phyloP scores from a whole-genome alignment of 2,888 invertebrate species.

The Diadegma fenestrale region DNA sequence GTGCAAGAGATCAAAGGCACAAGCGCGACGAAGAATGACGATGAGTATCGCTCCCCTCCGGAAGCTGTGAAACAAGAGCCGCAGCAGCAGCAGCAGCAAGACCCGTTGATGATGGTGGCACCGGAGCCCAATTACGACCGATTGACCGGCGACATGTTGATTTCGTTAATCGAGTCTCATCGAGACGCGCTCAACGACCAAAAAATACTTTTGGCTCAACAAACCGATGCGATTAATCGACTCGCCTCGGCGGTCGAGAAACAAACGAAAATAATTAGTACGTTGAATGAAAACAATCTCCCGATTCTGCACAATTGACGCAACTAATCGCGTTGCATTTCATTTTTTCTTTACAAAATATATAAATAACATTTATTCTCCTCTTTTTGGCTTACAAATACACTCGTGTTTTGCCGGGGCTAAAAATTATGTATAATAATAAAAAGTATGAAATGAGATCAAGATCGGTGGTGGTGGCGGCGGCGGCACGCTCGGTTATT shows the following conservation, averaged over 20 bases:
- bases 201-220: slow-evolving; percentile 34
- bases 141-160: slow-evolving; percentile 33
- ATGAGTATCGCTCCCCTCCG: too few species aligned
- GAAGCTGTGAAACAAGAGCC: too few species aligned
- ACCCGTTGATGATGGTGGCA: too few species aligned
- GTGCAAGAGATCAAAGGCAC: too few species aligned
- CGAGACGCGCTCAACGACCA: slow-evolving; percentile 57
- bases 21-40: too few species aligned
- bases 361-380: slow-evolving; percentile 62
- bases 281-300: slow-evolving; percentile 30
- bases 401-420: slow-evolving; percentile 33
- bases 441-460: slow-evolving; percentile 66
- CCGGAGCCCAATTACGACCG: slow-evolving; percentile 7
- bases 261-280: slow-evolving; percentile 58
- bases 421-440: slow-evolving; percentile 53
- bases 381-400: slow-evolving; percentile 58
- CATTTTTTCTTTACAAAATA: slow-evolving; percentile 43
- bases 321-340: neutral
- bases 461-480: neutral
- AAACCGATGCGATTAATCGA: slow-evolving; percentile 59
- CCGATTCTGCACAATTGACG: neutral
- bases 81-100: too few species aligned
- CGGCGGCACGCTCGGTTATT: neutral
- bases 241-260: slow-evolving; percentile 56
- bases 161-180: slow-evolving; percentile 53